These are phyloP conservation scores for Psittacara wagleri DNA, from an alignment of 2,113 vertebrate genomes.

Conservation along the genomic window DNA sequence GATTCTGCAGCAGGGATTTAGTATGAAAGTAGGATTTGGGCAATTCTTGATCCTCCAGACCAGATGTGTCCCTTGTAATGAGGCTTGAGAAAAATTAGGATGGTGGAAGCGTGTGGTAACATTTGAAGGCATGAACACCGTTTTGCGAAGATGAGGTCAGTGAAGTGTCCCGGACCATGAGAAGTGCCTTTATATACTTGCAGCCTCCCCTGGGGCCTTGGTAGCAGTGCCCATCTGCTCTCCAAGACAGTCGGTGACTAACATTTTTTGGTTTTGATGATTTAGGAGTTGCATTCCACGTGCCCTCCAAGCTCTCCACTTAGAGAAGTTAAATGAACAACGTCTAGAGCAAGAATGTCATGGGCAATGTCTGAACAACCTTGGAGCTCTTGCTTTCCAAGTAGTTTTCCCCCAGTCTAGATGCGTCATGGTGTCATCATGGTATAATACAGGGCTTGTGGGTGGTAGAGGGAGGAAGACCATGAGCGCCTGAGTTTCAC, in stretches of 20 bases:
- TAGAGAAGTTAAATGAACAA: background rate
- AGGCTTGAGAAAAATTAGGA: background rate
- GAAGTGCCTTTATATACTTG: background rate
- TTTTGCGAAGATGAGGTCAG: background rate
- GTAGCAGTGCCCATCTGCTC: too few species aligned
- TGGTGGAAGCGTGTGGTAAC: background rate
- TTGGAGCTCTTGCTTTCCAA: background rate
- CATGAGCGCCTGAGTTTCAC: background rate
- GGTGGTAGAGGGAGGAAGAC: background rate
- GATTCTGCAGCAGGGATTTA: background rate
- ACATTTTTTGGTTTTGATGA: background rate
- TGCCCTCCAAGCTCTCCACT: background rate
- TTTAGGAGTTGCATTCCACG: background rate
- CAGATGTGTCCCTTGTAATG: background rate
- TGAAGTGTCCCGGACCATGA: too few species aligned
- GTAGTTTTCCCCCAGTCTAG: background rate
- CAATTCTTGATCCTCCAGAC: background rate
- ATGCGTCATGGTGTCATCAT: background rate
- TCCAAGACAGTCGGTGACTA: background rate
- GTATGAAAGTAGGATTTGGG: background rate
- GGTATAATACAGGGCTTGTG: background rate
- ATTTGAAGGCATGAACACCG: background rate
- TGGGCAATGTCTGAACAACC: background rate
- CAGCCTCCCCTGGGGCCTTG: background rate
- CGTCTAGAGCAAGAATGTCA: background rate